These are phyloP conservation scores for Isurus oxyrinchus DNA, from an alignment of 2,113 vertebrate genomes.

Conservation along the genomic window DNA sequence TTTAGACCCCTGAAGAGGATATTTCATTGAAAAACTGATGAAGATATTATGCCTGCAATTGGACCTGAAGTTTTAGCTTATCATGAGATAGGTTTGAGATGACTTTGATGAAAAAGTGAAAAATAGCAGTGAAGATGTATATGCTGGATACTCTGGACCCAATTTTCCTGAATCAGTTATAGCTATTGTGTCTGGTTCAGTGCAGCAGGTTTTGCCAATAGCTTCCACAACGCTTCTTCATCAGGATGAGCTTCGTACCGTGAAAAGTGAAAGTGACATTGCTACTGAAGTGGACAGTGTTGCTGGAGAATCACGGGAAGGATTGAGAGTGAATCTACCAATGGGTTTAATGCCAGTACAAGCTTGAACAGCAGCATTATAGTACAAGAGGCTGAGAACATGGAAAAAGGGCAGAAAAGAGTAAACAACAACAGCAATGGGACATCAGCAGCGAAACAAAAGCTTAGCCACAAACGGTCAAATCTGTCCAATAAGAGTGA, in stretches of 20 bases:
- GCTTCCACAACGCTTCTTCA: slow-evolving; percentile 59
- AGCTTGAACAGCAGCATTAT: slow-evolving; percentile 66
- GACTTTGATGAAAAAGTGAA: slow-evolving; percentile 90
- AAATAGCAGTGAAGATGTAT: slow-evolving; percentile 54
- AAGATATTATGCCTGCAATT: slow-evolving; percentile 76
- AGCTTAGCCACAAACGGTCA: slow-evolving; percentile 82
- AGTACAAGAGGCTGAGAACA: slow-evolving; percentile 66
- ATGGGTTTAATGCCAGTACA: slow-evolving; percentile 69
- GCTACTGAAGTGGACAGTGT: slow-evolving; percentile 78
- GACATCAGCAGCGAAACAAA: slow-evolving; percentile 81
- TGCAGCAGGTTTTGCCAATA: slow-evolving; percentile 53
- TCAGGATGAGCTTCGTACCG: slow-evolving; percentile 66
- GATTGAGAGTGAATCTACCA: slow-evolving; percentile 70
- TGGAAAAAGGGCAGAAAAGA: slow-evolving; percentile 85
- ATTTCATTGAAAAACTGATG: slow-evolving; percentile 39
- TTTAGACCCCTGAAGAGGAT: slow-evolving; percentile 50
- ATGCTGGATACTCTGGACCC: slow-evolving; percentile 53
- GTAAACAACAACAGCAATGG: slow-evolving; percentile 66
- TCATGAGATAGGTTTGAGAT: slow-evolving; percentile 87
- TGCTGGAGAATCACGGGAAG: slow-evolving; percentile 68
- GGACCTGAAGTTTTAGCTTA: slow-evolving; percentile 85
- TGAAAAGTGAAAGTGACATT: slow-evolving; percentile 64
- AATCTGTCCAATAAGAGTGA: slow-evolving; percentile 69
- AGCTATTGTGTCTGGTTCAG: slow-evolving; percentile 45
- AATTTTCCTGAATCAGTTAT: slow-evolving; percentile 43